These are phyloP conservation scores for Trachelus iudaicus DNA, from an alignment of 2,888 invertebrate species.

Conservation along the genomic window DNA sequence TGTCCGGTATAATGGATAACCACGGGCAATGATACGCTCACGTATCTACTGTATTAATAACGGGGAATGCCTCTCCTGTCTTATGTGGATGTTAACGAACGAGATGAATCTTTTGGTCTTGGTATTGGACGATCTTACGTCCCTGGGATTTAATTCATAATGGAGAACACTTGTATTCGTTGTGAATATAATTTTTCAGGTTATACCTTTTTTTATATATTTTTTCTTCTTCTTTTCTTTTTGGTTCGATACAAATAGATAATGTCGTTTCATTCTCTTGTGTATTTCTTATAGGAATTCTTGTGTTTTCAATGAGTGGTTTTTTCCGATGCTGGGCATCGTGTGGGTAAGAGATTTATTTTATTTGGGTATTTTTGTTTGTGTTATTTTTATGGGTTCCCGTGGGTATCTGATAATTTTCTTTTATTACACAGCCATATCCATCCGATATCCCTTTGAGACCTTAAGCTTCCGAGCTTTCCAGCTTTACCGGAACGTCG, in stretches of 20 bases:
- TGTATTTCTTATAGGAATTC: neutral
- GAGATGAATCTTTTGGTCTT: neutral
- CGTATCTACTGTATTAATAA: slow-evolving; percentile 21
- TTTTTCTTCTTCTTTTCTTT: no score
- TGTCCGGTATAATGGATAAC: slow-evolving; percentile 21
- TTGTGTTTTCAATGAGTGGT: neutral
- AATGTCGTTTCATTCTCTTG: neutral
- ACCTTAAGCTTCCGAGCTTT: slow-evolving; percentile 5
- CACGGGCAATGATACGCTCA: slow-evolving; percentile 20
- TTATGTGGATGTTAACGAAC: slow-evolving; percentile 5
- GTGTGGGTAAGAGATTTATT: neutral
- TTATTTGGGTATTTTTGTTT: neutral
- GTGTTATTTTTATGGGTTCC: neutral
- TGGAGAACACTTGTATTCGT: neutral
- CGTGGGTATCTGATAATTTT: neutral
- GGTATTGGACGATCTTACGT: neutral
- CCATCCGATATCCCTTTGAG: neutral
- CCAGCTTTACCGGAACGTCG: slow-evolving; percentile 5
- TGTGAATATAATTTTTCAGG: neutral
- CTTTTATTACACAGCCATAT: neutral
- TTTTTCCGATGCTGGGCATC: neutral
- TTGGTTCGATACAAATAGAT: neutral
- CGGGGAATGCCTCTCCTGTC: slow-evolving; percentile 15
- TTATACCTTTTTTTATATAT: no score
- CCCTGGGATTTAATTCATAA: neutral